Evolutionary conservation across 2,888 invertebrate genomes (phyloP), one percentile per base, ranked within the genome.

Genomic region (Choreutis nemorana): DNA sequence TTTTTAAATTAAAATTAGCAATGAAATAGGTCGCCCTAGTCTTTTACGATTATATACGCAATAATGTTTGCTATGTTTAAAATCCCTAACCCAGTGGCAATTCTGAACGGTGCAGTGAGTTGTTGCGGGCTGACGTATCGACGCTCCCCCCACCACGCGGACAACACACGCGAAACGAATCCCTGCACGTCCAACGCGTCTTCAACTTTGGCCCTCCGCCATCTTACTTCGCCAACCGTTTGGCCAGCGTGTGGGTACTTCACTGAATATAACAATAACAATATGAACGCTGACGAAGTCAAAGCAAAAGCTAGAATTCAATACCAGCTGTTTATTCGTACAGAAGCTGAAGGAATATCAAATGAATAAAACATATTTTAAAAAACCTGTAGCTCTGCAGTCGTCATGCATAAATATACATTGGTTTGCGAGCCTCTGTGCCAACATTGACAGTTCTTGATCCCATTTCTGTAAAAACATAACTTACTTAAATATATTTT

Each of bases 131-230:
- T 46, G 1, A 63, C 75, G 0, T 72, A 45, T 2, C 70, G 38
- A 2, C 57, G 35, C 36, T 78, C 77, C 0, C 75, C 72, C 75
- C 75, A 78, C 77, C 77, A 78, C 2, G 77, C 75, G 37, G 72
- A 71, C 10, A 77, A 41, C 22, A 77, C 68, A 3, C 68, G 53
- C 0, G 64, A 47, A 16, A 72, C 55, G 0, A 60, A 62, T 0
- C 62, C 50, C 29, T 55, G 55, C 0, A 56, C 60, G 15, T 56
- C 59, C 25, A 54, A 29, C 33, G 50, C 45, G 10, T 58, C 55
- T 0, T 60, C 50, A 2, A 56, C 60, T 8, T 57, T 53, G 1
- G 50, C 43, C 0, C 57, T 44, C 0, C 68, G 58, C 68, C 67
- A 71, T 0, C 70, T 48, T 3, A 75, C 75, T 28, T 75, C 77